Evolutionary conservation across 2,888 invertebrate species (phyloP).

Genomic region (Cheilosia grossa): DNA sequence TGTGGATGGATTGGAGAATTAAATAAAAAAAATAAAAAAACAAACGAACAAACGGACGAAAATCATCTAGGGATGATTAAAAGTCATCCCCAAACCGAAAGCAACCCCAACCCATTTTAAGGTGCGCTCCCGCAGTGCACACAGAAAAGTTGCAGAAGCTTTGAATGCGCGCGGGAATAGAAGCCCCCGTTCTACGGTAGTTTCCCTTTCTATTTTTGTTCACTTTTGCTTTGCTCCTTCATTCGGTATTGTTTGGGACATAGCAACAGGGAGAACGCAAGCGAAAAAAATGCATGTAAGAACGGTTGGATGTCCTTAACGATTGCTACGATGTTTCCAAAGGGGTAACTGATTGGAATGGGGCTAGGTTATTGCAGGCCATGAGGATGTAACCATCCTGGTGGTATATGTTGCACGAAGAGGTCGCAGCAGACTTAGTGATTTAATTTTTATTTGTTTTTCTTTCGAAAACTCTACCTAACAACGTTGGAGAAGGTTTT

Average conservation of each 20-base stretch:
- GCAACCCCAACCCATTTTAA: not conserved
- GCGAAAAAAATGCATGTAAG: not conserved
- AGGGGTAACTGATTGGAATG: constrained; percentile 13
- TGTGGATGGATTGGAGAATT: constrained; percentile 21
- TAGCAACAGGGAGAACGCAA: constrained; percentile 60
- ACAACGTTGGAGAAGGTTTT: not conserved
- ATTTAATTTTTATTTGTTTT: not conserved
- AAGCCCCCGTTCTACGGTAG: constrained; percentile 45
- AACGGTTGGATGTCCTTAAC: constrained; percentile 26
- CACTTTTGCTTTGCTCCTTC: constrained; percentile 48
- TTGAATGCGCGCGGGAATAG: constrained; percentile 53
- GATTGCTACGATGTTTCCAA: constrained; percentile 1
- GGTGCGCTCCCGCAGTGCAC: constrained; percentile 16
- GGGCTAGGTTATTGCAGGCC: constrained; percentile 12
- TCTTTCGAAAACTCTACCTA: not conserved
- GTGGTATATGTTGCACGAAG: not conserved
- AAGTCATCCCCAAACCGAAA: constrained; percentile 23
- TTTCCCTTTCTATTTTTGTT: constrained; percentile 59
- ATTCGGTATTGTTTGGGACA: constrained; percentile 55
- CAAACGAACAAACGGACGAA: not conserved
- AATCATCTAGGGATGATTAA: constrained; percentile 43
- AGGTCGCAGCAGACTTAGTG: not conserved
- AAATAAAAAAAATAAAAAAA: constrained; percentile 26
- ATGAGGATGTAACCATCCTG: not conserved
- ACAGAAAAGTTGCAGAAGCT: constrained; percentile 36